A percentile compares a stretch with the other conserved stretches of the same genome.
These are phyloP conservation scores for Eutrigla gurnardus DNA, from an alignment of 2,797 vertebrate species.

Conservation along the genomic window DNA sequence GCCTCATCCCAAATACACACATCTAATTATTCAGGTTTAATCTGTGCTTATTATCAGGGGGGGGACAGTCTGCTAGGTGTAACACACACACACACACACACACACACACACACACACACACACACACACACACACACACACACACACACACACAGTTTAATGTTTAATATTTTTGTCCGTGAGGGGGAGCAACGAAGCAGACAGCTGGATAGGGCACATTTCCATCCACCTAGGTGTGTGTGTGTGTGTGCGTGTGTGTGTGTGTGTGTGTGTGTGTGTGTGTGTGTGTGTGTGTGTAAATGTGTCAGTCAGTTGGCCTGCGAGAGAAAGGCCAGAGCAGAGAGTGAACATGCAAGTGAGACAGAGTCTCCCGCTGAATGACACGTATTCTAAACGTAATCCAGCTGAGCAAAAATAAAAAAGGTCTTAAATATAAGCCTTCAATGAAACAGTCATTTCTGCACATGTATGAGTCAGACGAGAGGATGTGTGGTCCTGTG, in stretches of 20 bases:
- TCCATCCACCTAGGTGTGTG: conserved; percentile 41
- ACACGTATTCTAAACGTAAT: conserved; percentile 33
- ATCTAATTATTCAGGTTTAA: conserved; percentile 35
- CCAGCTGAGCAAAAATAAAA: conserved; percentile 40
- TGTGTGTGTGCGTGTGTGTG: conserved; percentile 30
- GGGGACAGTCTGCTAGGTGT: background rate
- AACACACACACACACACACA: conserved; percentile 9
- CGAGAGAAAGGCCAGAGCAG: conserved; percentile 19
- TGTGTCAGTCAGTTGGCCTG: conserved; percentile 62
- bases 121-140: conserved; percentile 20
- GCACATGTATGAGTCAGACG: background rate
- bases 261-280: conserved; percentile 18
- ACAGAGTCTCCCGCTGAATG: conserved; percentile 24
- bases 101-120: conserved; percentile 18
- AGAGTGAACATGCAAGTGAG: background rate
- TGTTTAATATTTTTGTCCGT: conserved; percentile 29
- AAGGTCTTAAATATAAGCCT: background rate
- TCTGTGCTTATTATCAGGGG: conserved; percentile 47
- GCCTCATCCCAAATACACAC: conserved; percentile 23
- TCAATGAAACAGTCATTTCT: background rate
- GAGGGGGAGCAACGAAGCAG: conserved; percentile 25
- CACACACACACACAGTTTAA: conserved; percentile 26
- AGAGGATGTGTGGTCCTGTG: background rate
- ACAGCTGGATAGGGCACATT: conserved; percentile 57
- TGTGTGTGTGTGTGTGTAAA: conserved; percentile 43